These are phyloP conservation scores for Globodera ellingtonae DNA, from an alignment of 1,140 invertebrate genomes.

Conservation along the genomic window DNA sequence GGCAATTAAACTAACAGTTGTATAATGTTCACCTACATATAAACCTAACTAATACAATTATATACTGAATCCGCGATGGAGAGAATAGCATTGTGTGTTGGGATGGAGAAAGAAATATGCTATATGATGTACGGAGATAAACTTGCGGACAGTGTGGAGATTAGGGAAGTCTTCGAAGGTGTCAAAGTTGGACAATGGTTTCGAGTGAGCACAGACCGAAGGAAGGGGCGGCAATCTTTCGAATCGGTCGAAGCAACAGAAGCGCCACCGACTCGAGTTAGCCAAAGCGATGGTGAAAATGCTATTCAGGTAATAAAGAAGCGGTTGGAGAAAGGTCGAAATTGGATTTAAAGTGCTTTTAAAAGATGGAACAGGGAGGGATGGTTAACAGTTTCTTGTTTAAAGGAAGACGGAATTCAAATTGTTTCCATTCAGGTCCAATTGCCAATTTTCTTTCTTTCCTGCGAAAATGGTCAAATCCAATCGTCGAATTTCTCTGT, in stretches of 20 bases:
- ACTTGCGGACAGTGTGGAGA: neutral
- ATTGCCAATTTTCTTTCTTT: neutral
- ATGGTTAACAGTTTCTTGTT: too few species aligned
- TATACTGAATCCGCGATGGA: neutral
- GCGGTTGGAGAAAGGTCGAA: neutral
- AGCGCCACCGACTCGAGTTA: neutral
- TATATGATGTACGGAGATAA: slow-evolving; percentile 6
- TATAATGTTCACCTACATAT: neutral
- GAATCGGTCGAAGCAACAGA: neutral
- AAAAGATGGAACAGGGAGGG: too few species aligned
- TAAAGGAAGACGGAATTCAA: neutral
- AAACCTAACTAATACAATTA: neutral
- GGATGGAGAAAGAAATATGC: neutral
- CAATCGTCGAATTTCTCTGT: neutral
- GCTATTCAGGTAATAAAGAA: neutral
- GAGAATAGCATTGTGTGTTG: neutral
- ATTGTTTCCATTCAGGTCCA: neutral
- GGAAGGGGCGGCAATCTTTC: neutral
- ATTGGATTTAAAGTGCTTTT: too few species aligned
- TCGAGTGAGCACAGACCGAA: neutral
- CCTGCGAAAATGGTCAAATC: neutral
- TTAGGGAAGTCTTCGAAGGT: neutral
- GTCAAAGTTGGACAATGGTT: slow-evolving; percentile 1
- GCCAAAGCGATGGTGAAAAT: neutral
- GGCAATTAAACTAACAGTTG: too few species aligned